Evolutionary conservation across 2,888 invertebrate genomes (phyloP).

Genomic region (Drosophila differens): DNA sequence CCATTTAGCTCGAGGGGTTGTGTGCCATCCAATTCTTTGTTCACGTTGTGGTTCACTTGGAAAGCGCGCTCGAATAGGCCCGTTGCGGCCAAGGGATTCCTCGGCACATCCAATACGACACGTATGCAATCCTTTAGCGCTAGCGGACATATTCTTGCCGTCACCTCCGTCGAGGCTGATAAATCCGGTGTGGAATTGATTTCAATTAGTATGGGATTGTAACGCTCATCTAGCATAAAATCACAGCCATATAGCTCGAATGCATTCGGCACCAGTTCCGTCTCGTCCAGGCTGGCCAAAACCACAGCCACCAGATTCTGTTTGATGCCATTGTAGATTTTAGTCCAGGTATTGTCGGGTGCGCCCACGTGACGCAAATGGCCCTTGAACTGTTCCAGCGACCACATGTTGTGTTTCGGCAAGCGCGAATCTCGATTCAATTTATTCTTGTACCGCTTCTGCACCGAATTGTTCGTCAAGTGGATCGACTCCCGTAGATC

Average conservation of each 20-base stretch:
- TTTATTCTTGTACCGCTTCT: slow-evolving; percentile 89
- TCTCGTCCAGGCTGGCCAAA: slow-evolving; percentile 91
- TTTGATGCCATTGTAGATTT: slow-evolving; percentile 94
- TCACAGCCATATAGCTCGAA: slow-evolving; percentile 97
- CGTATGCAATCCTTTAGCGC: slow-evolving; percentile 94
- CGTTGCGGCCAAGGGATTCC: slow-evolving; percentile 85
- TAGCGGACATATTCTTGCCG: slow-evolving; percentile 92
- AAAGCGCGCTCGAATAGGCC: slow-evolving; percentile 88
- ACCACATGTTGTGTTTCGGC: slow-evolving; percentile 94
- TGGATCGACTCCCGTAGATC: slow-evolving; percentile 94
- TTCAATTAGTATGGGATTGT: slow-evolving; percentile 95
- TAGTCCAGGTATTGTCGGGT: slow-evolving; percentile 88
- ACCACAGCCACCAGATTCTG: slow-evolving; percentile 92
- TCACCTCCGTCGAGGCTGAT: slow-evolving; percentile 92
- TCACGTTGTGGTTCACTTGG: slow-evolving; percentile 72
- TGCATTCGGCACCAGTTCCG: slow-evolving; percentile 89
- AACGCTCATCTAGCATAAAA: slow-evolving; percentile 94
- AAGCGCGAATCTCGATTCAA: slow-evolving; percentile 87
- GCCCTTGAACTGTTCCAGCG: slow-evolving; percentile 89
- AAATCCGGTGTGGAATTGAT: slow-evolving; percentile 96
- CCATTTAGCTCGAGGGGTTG: slow-evolving; percentile 41
- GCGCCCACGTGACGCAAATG: slow-evolving; percentile 86
- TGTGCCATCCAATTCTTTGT: slow-evolving; percentile 29
- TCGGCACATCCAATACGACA: slow-evolving; percentile 87
- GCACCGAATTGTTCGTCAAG: slow-evolving; percentile 94